A percentile compares a stretch with the other conserved stretches of the same genome.
Evolutionary conservation across 2,797 vertebrate genomes (phyloP).

Genomic region (Stomatorhinus walkeri): DNA sequence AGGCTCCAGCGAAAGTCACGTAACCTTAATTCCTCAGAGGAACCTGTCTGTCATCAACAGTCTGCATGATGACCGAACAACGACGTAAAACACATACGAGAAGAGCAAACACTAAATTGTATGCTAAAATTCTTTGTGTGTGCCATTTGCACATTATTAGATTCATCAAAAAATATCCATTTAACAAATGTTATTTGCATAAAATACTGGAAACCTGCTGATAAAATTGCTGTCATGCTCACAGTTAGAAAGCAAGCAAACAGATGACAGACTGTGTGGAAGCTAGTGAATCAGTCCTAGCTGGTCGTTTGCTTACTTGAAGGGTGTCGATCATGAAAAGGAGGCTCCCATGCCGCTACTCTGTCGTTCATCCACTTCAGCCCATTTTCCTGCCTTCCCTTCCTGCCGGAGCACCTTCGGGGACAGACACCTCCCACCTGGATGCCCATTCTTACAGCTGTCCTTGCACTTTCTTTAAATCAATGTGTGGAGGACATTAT

Average conservation of each 20-base stretch:
- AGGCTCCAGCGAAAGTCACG: background rate
- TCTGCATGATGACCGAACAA: background rate
- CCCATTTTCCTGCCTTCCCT: background rate
- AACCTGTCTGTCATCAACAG: background rate
- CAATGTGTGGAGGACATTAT: slow-evolving; percentile 19
- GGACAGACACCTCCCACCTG: background rate
- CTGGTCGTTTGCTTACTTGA: background rate
- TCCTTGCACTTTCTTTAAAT: background rate
- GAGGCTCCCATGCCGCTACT: background rate
- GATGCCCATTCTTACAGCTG: background rate
- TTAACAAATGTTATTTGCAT: background rate
- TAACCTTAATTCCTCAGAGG: background rate
- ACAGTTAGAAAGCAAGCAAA: background rate
- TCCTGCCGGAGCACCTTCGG: background rate
- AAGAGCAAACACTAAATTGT: background rate
- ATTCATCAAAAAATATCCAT: background rate
- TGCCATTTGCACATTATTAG: background rate
- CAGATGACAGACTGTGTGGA: background rate
- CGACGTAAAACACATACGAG: background rate
- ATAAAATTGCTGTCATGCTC: background rate
- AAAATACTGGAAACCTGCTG: background rate
- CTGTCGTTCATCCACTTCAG: background rate
- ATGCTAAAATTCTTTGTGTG: background rate
- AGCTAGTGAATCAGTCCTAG: background rate
- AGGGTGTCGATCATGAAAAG: background rate